These are phyloP conservation scores for Anarsia innoxiella DNA, from an alignment of 2,888 invertebrate genomes.

Conservation along the genomic window DNA sequence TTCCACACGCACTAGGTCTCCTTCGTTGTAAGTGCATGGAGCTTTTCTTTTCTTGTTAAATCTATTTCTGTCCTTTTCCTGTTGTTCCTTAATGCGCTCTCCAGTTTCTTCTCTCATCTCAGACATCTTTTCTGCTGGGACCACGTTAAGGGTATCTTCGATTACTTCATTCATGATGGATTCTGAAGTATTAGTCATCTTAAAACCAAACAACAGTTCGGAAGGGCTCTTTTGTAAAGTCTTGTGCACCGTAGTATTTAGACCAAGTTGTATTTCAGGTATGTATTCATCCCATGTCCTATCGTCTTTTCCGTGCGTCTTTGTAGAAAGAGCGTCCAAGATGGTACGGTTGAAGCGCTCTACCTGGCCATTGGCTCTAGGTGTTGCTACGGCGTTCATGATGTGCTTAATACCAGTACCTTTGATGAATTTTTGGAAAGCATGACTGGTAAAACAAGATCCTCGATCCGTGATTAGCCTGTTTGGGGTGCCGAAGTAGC, in stretches of 20 bases:
- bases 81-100: slow-evolving; percentile 5
- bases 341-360: slow-evolving; percentile 9
- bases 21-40: slow-evolving; percentile 1
- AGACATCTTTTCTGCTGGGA: not conserved
- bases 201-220: slow-evolving; percentile 11
- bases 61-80: slow-evolving; percentile 7
- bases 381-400: slow-evolving; percentile 12
- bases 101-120: slow-evolving; percentile 3
- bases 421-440: slow-evolving; percentile 10
- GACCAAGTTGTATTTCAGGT: slow-evolving; percentile 11
- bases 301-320: slow-evolving; percentile 6
- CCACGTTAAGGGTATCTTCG: not conserved
- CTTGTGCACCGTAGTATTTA: slow-evolving; percentile 12
- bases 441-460: slow-evolving; percentile 16
- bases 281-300: slow-evolving; percentile 3
- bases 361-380: slow-evolving; percentile 11
- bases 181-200: not conserved
- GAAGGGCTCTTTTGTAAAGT: slow-evolving; percentile 9
- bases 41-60: slow-evolving; percentile 8
- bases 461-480: slow-evolving; percentile 21
- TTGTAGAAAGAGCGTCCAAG: not conserved
- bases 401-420: slow-evolving; percentile 16
- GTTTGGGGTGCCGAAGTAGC: slow-evolving; percentile 18
- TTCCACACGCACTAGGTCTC: slow-evolving; percentile 10
- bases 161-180: slow-evolving; percentile 1